Percentiles rank a stretch among this genome's conserved stretches.
These are phyloP conservation scores for Xiphias gladius DNA, from an alignment of 2,113 vertebrate genomes.

Conservation along the genomic window DNA sequence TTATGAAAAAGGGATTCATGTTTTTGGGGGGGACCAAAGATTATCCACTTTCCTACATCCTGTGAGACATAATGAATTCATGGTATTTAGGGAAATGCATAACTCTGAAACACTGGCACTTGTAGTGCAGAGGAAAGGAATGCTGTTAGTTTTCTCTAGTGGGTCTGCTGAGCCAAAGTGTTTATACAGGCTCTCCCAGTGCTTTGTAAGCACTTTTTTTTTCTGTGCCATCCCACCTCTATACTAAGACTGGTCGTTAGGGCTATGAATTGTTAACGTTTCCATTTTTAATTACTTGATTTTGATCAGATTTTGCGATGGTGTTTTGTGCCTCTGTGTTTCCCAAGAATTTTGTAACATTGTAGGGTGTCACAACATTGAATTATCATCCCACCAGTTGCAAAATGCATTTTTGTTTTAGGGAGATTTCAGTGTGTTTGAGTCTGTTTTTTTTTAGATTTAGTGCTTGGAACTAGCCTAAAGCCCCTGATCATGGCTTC, in stretches of 20 bases:
- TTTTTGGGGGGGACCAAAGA: background rate
- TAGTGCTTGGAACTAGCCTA: background rate
- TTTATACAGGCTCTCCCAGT: constrained; percentile 31
- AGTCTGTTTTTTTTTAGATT: background rate
- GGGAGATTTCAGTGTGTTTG: background rate
- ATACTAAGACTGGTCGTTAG: constrained; percentile 15
- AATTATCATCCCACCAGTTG: background rate
- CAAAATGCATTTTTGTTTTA: background rate
- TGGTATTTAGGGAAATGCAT: constrained; percentile 15
- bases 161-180: constrained; percentile 50
- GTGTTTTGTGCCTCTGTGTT: background rate
- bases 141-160: constrained; percentile 14
- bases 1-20: constrained; percentile 12
- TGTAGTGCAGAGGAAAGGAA: background rate
- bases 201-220: constrained; percentile 49
- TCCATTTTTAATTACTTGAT: background rate
- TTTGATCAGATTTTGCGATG: constrained; percentile 5
- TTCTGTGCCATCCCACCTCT: constrained; percentile 14
- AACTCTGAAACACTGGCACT: background rate
- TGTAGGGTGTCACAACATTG: background rate
- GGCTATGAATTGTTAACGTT: constrained; percentile 3
- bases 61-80: background rate
- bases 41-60: background rate
- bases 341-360: background rate
- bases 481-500: background rate